phyloP scores from a whole-genome alignment of 2,888 invertebrate genomes.

The Eurois occulta region DNA sequence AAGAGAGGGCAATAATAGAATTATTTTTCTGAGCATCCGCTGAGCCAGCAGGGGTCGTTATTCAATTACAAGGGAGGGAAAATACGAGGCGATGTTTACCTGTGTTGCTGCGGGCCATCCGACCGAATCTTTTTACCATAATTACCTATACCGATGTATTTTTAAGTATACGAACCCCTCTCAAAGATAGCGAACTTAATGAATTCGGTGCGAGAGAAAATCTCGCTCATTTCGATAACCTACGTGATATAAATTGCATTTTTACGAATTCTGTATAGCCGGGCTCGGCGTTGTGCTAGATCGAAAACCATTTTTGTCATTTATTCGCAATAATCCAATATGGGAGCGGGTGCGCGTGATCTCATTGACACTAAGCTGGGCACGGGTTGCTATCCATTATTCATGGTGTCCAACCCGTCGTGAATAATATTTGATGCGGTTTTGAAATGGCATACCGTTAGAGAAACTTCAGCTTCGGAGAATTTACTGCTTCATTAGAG shows the following conservation, averaged over 20 bases:
- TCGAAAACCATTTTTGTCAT: slow-evolving; percentile 84
- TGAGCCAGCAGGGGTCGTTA: slow-evolving; percentile 83
- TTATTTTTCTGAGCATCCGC: slow-evolving; percentile 85
- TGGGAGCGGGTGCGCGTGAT: slow-evolving; percentile 85
- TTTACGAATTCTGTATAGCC: slow-evolving; percentile 59
- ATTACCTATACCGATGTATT: slow-evolving; percentile 76
- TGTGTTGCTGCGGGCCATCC: slow-evolving; percentile 81
- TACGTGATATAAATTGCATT: slow-evolving; percentile 65
- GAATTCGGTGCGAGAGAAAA: slow-evolving; percentile 57
- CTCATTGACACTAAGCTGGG: slow-evolving; percentile 87
- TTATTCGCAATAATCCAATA: slow-evolving; percentile 88
- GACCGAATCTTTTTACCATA: slow-evolving; percentile 78
- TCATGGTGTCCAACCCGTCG: slow-evolving; percentile 81
- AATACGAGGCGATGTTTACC: slow-evolving; percentile 83
- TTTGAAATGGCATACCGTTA: slow-evolving; percentile 72
- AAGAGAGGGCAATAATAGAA: slow-evolving; percentile 81
- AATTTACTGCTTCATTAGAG: slow-evolving; percentile 70
- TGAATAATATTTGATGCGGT: slow-evolving; percentile 80
- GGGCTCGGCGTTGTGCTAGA: slow-evolving; percentile 63
- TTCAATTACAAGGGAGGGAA: slow-evolving; percentile 85
- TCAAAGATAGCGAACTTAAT: slow-evolving; percentile 57
- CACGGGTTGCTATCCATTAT: slow-evolving; percentile 84
- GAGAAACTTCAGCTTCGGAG: slow-evolving; percentile 67
- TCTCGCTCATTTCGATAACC: slow-evolving; percentile 50
- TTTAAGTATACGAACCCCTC: slow-evolving; percentile 65